phyloP scores from a whole-genome alignment of 23 tunicate genomes.

The Phallusia fumigata region DNA sequence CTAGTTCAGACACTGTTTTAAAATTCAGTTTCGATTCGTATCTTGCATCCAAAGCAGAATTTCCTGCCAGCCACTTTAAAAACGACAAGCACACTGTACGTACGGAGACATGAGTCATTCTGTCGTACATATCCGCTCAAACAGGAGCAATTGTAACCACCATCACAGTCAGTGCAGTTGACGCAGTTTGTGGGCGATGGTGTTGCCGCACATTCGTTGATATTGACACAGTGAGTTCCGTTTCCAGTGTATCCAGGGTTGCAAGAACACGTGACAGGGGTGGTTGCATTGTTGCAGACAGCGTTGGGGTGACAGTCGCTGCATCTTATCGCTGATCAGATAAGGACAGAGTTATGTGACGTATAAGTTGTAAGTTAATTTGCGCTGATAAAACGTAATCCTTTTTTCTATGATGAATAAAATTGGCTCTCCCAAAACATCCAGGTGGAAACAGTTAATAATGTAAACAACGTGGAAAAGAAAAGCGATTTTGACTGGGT shows the following conservation, averaged over 20 bases:
- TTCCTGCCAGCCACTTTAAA: too few relatives aligned
- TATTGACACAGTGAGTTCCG: slow-evolving; percentile 10
- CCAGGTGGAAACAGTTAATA: too few relatives aligned
- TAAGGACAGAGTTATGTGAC: too few relatives aligned
- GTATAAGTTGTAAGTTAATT: too few relatives aligned
- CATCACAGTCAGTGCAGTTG: neutral
- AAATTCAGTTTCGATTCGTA: too few relatives aligned
- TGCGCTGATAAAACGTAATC: too few relatives aligned
- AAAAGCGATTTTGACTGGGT: too few relatives aligned
- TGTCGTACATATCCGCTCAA: slow-evolving; percentile 11
- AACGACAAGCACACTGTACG: neutral
- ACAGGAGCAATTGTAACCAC: slow-evolving; percentile 26
- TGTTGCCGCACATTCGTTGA: slow-evolving; percentile 9
- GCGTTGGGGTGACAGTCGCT: slow-evolving; percentile 15
- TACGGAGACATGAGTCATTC: neutral
- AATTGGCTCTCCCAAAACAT: too few relatives aligned
- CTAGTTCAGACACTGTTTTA: too few relatives aligned
- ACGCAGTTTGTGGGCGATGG: neutral
- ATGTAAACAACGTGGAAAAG: too few relatives aligned
- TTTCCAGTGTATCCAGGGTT: slow-evolving; percentile 15
- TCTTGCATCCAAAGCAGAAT: too few relatives aligned
- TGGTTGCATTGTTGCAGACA: neutral
- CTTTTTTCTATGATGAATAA: too few relatives aligned
- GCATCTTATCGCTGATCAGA: neutral
- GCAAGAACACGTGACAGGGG: slow-evolving; percentile 24